Percentiles rank a stretch among this genome's conserved stretches.
These are phyloP conservation scores for Pogona vitticeps DNA, from an alignment of 2,113 vertebrate genomes.

Conservation along the genomic window DNA sequence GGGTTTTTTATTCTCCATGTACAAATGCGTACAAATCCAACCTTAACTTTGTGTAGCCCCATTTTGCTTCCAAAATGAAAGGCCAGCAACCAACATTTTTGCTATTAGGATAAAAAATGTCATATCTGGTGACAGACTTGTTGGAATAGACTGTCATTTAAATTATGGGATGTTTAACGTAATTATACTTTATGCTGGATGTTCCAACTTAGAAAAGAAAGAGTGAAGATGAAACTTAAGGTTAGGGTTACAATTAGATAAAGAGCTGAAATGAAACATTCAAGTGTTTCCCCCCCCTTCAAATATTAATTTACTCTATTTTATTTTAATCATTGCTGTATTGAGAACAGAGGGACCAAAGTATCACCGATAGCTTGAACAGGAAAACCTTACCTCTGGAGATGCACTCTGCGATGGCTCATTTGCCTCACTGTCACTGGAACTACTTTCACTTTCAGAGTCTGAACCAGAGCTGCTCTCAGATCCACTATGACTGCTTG, in stretches of 20 bases:
- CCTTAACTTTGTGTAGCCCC: neutral
- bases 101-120: neutral
- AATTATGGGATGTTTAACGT: neutral
- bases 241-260: neutral
- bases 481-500: conserved; percentile 96
- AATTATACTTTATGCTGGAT: neutral
- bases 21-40: too few relatives aligned
- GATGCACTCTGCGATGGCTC: conserved; percentile 90
- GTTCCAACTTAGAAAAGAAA: neutral
- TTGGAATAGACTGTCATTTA: neutral
- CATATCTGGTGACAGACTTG: neutral
- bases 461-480: conserved; percentile 98
- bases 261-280: neutral
- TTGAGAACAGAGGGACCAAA: neutral
- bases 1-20: too few relatives aligned
- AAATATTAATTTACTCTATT: neutral
- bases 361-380: neutral
- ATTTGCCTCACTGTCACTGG: conserved; percentile 95
- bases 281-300: neutral
- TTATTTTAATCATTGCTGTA: fast-evolving
- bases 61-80: neutral
- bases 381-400: conserved; percentile 82
- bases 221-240: neutral
- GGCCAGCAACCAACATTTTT: neutral
- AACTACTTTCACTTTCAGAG: conserved; percentile 97